A percentile compares a stretch with the other conserved stretches of the same genome.
Conservation (phyloP, 2,888 invertebrate genomes). For the Leucophenga maculata region DNA sequence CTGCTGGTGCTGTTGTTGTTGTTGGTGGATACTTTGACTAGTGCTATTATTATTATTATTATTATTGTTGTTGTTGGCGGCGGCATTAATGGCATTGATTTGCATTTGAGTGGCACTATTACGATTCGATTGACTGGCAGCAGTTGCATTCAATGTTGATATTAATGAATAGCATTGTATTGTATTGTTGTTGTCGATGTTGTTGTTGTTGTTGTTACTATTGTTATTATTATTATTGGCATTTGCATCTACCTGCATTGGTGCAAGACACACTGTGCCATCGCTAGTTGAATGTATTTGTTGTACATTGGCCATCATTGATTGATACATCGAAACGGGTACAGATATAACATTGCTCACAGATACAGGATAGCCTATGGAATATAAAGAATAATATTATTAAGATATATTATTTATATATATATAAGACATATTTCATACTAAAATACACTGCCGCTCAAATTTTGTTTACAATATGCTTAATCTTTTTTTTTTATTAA, state of each 20-base stretch:
- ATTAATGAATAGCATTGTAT: constrained; percentile 53
- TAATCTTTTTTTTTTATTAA: too few relatives aligned
- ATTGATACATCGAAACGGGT: constrained; percentile 97
- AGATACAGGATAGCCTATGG: constrained; percentile 78
- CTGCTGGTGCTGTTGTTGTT: constrained; percentile 37
- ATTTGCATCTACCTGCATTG: constrained; percentile 82
- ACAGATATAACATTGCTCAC: constrained; percentile 96
- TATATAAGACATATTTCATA: too few relatives aligned
- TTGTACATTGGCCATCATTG: constrained; percentile 93
- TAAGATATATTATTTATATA: not conserved
- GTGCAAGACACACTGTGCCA: constrained; percentile 87
- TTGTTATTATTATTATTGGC: constrained; percentile 50
- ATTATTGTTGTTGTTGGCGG: constrained; percentile 42
- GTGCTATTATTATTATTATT: constrained; percentile 58
- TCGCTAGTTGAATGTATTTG: constrained; percentile 81
- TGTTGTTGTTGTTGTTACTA: constrained; percentile 33
- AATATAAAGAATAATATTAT: constrained; percentile 26
- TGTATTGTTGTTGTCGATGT: constrained; percentile 36
- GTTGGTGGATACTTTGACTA: constrained; percentile 54
- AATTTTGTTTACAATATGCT: too few relatives aligned
- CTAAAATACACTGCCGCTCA: too few relatives aligned
- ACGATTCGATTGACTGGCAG: constrained; percentile 24
- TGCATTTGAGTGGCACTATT: constrained; percentile 27
- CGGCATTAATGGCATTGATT: constrained; percentile 42
- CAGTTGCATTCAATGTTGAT: constrained; percentile 33